Evolutionary conservation across 2,113 vertebrate genomes (phyloP).

Genomic region (Vulpes lagopus): DNA sequence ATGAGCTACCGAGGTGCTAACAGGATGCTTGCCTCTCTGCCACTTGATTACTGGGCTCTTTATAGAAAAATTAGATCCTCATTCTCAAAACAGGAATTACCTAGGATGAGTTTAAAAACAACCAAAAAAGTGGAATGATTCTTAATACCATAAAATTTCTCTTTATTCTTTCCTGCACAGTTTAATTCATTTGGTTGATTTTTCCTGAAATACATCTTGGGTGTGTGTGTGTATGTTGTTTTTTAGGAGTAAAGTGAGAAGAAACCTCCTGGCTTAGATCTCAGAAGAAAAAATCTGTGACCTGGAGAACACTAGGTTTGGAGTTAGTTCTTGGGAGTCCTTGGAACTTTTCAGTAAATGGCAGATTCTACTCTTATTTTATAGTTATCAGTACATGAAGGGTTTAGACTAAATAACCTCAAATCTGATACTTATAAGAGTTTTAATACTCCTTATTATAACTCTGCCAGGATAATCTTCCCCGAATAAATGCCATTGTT

Average conservation of each 20-base stretch:
- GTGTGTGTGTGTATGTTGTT: not conserved
- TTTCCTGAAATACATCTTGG: not conserved
- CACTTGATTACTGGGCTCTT: not conserved
- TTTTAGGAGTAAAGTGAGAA: constrained; percentile 38
- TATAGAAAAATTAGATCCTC: not conserved
- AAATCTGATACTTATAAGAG: not conserved
- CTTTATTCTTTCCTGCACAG: not conserved
- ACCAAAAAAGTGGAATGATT: not conserved
- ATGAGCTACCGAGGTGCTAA: not conserved
- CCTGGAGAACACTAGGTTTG: not conserved
- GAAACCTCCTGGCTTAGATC: not conserved
- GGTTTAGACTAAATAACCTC: not conserved
- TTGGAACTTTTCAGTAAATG: not conserved
- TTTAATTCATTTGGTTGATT: constrained; percentile 13
- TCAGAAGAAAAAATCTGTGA: constrained; percentile 20
- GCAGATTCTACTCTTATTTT: not conserved
- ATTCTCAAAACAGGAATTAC: constrained; percentile 10
- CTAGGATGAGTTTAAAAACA: constrained; percentile 8
- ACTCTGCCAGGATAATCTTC: not conserved
- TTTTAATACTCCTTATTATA: not conserved
- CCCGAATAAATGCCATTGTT: not conserved
- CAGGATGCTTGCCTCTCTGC: not conserved
- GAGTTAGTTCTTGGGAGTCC: not conserved
- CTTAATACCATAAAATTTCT: not conserved
- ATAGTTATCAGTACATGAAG: not conserved